Percentiles rank a stretch among this genome's conserved stretches.
Conservation (phyloP, 2,113 vertebrate genomes). For the Gadus macrocephalus region DNA sequence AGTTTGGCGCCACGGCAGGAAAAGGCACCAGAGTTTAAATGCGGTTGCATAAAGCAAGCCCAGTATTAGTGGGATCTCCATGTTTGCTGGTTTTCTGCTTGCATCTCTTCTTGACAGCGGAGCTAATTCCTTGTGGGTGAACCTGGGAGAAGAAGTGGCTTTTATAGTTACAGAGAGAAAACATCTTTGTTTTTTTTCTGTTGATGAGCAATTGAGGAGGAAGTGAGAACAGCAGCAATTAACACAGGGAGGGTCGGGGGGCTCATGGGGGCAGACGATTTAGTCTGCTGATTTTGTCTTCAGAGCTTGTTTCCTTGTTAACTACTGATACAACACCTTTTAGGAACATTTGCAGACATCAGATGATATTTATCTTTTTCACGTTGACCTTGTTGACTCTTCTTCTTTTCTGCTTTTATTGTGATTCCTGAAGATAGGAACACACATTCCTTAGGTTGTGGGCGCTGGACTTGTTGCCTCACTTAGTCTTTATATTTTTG, state of each 20-base stretch:
- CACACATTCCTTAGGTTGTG: too few relatives aligned
- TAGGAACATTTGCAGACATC: too few relatives aligned
- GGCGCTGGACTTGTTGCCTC: too few relatives aligned
- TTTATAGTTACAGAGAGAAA: conserved; percentile 36
- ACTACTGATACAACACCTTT: too few relatives aligned
- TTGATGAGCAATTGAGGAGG: conserved; percentile 53
- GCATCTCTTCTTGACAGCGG: conserved; percentile 21
- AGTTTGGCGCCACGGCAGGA: conserved; percentile 34
- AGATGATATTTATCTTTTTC: too few relatives aligned
- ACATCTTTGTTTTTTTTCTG: background rate
- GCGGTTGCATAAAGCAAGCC: conserved; percentile 3
- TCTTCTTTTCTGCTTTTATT: too few relatives aligned
- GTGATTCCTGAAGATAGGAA: too few relatives aligned
- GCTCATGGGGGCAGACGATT: background rate
- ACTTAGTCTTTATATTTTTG: too few relatives aligned
- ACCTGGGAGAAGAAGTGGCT: conserved; percentile 45
- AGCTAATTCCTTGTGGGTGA: conserved; percentile 58
- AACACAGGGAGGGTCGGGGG: conserved; percentile 36
- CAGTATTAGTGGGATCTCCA: background rate
- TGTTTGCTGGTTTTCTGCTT: conserved; percentile 45
- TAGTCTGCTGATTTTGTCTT: background rate
- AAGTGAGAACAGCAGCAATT: conserved; percentile 61
- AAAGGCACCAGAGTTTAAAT: conserved; percentile 28
- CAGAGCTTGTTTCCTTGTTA: background rate
- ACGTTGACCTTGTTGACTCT: too few relatives aligned